A percentile compares a stretch with the other conserved stretches of the same genome.
Evolutionary conservation across 2,797 vertebrate genomes (phyloP).

Genomic region (Lemur catta): DNA sequence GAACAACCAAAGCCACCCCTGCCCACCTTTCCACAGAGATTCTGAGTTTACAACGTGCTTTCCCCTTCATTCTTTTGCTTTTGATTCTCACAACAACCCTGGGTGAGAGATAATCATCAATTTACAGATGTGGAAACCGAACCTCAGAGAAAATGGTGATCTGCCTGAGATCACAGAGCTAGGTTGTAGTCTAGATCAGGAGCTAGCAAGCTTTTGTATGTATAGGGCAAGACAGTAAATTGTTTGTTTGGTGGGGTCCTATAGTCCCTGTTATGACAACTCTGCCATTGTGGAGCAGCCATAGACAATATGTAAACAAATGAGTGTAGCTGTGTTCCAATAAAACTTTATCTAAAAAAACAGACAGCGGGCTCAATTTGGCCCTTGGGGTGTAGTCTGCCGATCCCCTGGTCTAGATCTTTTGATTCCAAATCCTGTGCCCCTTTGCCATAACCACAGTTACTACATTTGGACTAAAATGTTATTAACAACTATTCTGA

Average conservation of each 20-base stretch:
- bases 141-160: constrained; percentile 2
- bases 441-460: not conserved
- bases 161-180: not conserved
- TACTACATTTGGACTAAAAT: not conserved
- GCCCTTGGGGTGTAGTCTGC: not conserved
- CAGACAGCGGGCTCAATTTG: not conserved
- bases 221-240: not conserved
- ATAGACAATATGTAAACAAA: not conserved
- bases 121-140: constrained; percentile 26
- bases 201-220: not conserved
- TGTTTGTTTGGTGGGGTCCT: not conserved
- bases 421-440: constrained; percentile 2
- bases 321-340: not conserved
- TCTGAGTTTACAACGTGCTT: not conserved
- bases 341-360: constrained; percentile 33
- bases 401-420: not conserved
- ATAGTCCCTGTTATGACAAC: not conserved
- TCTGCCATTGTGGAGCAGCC: not conserved
- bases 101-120: not conserved
- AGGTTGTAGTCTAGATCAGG: not conserved
- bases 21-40: not conserved
- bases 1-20: not conserved
- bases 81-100: not conserved
- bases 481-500: constrained; percentile 20
- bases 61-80: not conserved